phyloP scores from a whole-genome alignment of 2,888 invertebrate species.

The Spisula solida region DNA sequence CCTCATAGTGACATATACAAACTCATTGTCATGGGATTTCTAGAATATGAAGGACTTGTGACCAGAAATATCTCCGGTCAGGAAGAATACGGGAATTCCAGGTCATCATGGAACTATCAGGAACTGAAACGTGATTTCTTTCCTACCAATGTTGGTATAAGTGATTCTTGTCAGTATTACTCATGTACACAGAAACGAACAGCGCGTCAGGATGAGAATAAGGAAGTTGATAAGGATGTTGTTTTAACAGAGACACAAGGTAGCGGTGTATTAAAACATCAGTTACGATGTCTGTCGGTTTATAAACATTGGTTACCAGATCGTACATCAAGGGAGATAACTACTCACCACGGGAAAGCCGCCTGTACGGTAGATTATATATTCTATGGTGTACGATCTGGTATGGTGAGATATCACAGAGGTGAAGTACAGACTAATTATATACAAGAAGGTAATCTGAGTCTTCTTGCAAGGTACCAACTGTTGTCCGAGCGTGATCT shows the following conservation, averaged over 20 bases:
- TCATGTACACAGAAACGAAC: conserved; percentile 20
- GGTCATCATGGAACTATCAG: conserved; percentile 70
- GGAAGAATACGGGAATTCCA: conserved; percentile 61
- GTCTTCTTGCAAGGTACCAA: conserved; percentile 90
- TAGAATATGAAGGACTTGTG: conserved; percentile 87
- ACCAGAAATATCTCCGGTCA: conserved; percentile 87
- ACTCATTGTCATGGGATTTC: conserved; percentile 91
- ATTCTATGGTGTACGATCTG: conserved; percentile 90
- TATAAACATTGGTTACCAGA: conserved; percentile 89
- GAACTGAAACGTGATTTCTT: conserved; percentile 80
- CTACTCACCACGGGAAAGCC: conserved; percentile 94
- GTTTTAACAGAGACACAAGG: conserved; percentile 88
- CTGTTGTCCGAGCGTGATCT: conserved; percentile 91
- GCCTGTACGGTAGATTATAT: conserved; percentile 94
- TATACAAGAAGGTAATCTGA: conserved; percentile 88
- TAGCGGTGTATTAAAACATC: conserved; percentile 91
- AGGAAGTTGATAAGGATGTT: not conserved
- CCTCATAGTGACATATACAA: conserved; percentile 92
- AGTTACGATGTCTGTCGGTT: conserved; percentile 91
- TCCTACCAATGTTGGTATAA: conserved; percentile 87
- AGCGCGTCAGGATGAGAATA: not conserved
- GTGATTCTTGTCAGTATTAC: conserved; percentile 88
- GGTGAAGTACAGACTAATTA: conserved; percentile 54
- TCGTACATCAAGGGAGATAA: conserved; percentile 90
- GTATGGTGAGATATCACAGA: conserved; percentile 51